Evolutionary conservation across 2,113 vertebrate genomes (phyloP).

Genomic region (Sitta europaea): DNA sequence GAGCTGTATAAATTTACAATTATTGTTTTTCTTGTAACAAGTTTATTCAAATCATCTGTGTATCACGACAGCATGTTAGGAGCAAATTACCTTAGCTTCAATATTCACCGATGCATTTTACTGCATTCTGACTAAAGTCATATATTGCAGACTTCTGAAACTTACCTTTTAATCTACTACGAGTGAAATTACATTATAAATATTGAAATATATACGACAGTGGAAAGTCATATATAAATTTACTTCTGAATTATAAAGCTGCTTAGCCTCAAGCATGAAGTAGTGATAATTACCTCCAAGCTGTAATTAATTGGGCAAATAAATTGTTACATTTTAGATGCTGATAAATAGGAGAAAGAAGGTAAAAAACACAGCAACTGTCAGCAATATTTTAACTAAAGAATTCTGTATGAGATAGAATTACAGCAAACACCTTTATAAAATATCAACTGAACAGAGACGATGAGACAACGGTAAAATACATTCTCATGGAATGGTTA

Average conservation of each 20-base stretch:
- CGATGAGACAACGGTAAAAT: neutral
- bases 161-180: neutral
- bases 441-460: neutral
- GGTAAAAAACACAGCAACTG: neutral
- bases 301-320: neutral
- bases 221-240: neutral
- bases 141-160: neutral
- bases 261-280: neutral
- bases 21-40: neutral
- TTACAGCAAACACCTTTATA: neutral
- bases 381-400: neutral
- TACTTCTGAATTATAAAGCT: neutral
- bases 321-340: neutral
- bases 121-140: neutral
- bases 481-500: neutral
- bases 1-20: neutral
- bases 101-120: neutral
- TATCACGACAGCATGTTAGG: neutral
- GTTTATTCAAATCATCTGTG: neutral
- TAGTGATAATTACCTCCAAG: neutral
- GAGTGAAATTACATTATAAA: neutral
- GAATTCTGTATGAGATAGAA: neutral
- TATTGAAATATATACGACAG: neutral
- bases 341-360: neutral
- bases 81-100: neutral